Evolutionary conservation across 2,888 invertebrate genomes (phyloP).

Genomic region (Acrobasis suavella): DNA sequence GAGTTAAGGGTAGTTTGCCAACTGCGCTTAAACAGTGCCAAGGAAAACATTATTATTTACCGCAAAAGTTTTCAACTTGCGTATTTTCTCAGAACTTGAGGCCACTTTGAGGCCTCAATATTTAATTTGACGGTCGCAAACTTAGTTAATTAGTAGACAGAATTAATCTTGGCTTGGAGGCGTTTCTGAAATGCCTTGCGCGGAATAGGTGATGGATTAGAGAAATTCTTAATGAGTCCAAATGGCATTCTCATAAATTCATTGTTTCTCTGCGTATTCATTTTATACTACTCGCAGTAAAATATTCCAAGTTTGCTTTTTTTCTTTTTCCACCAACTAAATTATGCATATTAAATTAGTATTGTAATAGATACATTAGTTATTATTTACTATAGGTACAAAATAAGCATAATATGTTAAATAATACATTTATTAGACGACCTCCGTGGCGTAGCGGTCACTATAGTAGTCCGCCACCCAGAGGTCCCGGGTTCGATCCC

Average conservation of each 20-base stretch:
- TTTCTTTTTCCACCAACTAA: too few species aligned
- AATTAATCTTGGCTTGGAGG: constrained; percentile 18
- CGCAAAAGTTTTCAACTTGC: constrained; percentile 12
- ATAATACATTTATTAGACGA: too few species aligned
- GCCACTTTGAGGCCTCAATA: constrained; percentile 17
- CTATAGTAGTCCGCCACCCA: too few species aligned
- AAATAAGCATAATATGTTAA: too few species aligned
- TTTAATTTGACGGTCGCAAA: constrained; percentile 21
- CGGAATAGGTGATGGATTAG: constrained; percentile 1
- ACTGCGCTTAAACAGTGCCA: constrained; percentile 1
- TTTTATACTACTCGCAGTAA: too few species aligned
- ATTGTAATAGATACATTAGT: too few species aligned
- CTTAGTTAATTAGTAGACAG: constrained; percentile 21
- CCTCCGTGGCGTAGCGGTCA: too few species aligned
- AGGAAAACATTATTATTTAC: constrained; percentile 19
- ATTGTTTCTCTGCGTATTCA: background rate
- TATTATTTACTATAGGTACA: too few species aligned
- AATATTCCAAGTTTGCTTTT: too few species aligned
- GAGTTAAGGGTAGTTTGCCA: background rate
- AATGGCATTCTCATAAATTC: background rate
- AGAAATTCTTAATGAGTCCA: constrained; percentile 6
- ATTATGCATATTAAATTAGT: too few species aligned
- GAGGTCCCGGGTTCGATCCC: too few species aligned
- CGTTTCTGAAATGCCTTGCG: background rate
- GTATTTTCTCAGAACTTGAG: constrained; percentile 11